Evolutionary conservation across 2,113 vertebrate genomes (phyloP).

Genomic region (Panurus biarmicus): DNA sequence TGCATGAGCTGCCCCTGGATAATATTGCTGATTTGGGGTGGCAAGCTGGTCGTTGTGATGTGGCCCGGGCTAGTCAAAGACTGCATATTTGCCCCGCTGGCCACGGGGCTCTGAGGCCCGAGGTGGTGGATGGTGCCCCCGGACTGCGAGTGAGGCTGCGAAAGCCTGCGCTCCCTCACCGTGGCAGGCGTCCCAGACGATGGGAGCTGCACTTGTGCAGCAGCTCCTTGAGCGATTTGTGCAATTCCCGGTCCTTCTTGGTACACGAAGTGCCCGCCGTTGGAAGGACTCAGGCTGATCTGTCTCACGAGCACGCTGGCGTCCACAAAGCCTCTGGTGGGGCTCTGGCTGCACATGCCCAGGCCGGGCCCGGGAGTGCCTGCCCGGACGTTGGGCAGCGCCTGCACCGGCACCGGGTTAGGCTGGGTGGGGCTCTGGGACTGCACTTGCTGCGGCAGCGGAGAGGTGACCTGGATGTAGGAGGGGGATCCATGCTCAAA

Average conservation of each 20-base stretch:
- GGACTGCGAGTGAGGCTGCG: slow-evolving; percentile 89
- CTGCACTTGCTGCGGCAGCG: slow-evolving; percentile 82
- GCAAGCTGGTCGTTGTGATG: slow-evolving; percentile 86
- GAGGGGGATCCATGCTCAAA: slow-evolving; percentile 83
- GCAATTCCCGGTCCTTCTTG: slow-evolving; percentile 85
- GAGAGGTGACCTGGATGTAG: slow-evolving; percentile 88
- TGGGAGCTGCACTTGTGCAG: slow-evolving; percentile 78
- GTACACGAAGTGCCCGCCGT: slow-evolving; percentile 82
- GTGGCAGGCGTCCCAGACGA: slow-evolving; percentile 70
- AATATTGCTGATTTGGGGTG: slow-evolving; percentile 90
- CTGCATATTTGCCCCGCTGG: slow-evolving; percentile 71
- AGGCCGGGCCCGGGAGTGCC: slow-evolving; percentile 73
- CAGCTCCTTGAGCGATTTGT: slow-evolving; percentile 77
- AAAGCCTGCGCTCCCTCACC: slow-evolving; percentile 80
- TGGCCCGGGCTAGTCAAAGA: slow-evolving; percentile 81
- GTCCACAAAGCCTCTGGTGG: slow-evolving; percentile 82
- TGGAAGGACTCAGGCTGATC: slow-evolving; percentile 79
- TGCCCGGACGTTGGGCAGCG: slow-evolving; percentile 76
- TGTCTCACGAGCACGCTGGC: slow-evolving; percentile 83
- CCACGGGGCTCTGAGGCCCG: slow-evolving; percentile 85
- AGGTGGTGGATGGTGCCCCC: slow-evolving; percentile 90
- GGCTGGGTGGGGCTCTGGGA: slow-evolving; percentile 88
- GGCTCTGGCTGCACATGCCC: slow-evolving; percentile 84
- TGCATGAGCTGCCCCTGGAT: slow-evolving; percentile 84
- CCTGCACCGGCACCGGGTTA: slow-evolving; percentile 73